phyloP scores from a whole-genome alignment of 2,888 invertebrate species.

The Sclerodermus sp. region DNA sequence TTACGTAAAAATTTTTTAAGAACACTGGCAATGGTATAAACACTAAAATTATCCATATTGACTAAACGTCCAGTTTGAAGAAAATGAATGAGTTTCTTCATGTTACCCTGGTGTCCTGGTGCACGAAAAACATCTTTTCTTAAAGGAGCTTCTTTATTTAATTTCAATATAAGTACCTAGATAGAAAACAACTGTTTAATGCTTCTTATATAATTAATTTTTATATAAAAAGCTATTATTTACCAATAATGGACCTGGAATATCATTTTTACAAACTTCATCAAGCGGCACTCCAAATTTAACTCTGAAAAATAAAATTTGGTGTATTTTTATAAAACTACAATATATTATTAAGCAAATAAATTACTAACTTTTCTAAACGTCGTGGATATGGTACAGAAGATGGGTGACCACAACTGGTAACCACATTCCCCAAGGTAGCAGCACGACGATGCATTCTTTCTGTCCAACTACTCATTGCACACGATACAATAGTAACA shows the following conservation, averaged over 20 bases:
- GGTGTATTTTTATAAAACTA: background rate
- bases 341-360: too few relatives aligned
- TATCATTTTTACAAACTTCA: conserved; percentile 93
- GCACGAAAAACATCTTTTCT: conserved; percentile 94
- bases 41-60: conserved; percentile 92
- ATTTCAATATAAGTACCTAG: conserved; percentile 85
- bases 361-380: conserved; percentile 71
- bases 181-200: conserved; percentile 21
- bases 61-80: conserved; percentile 86
- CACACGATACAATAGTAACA: background rate
- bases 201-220: background rate
- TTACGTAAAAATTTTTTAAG: conserved; percentile 96
- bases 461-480: conserved; percentile 89
- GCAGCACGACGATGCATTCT: conserved; percentile 90
- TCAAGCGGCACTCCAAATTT: conserved; percentile 91
- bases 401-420: conserved; percentile 86
- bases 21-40: conserved; percentile 97
- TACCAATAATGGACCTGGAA: conserved; percentile 89
- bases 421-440: conserved; percentile 87
- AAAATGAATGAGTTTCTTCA: conserved; percentile 91
- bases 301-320: conserved; percentile 62
- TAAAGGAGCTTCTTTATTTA: conserved; percentile 92
- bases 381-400: conserved; percentile 74
- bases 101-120: conserved; percentile 91
- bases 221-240: conserved; percentile 58